Percentiles rank a stretch among this genome's conserved stretches.
phyloP scores from a whole-genome alignment of 2,888 invertebrate genomes.

The Himalopsyche anomala region DNA sequence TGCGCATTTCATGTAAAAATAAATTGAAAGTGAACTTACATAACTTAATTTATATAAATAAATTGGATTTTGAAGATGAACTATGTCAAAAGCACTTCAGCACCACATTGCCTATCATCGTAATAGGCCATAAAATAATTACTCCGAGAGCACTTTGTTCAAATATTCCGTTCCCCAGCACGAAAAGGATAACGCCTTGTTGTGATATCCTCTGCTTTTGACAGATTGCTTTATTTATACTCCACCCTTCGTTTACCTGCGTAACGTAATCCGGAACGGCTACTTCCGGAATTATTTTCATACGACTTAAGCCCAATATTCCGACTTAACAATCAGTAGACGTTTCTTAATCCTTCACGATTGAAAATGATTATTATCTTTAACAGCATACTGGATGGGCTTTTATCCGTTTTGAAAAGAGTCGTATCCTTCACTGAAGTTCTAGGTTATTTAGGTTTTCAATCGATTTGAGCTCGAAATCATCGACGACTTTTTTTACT shows the following conservation, averaged over 20 bases:
- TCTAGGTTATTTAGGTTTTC: no score
- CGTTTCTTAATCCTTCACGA: no score
- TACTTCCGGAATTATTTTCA: slow-evolving; percentile 12
- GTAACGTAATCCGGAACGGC: background rate
- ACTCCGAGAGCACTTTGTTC: slow-evolving; percentile 13
- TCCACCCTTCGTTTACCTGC: slow-evolving; percentile 23
- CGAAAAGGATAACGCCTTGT: slow-evolving; percentile 26
- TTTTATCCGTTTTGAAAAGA: no score
- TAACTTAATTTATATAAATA: background rate
- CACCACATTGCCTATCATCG: background rate
- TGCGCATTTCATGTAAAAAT: background rate
- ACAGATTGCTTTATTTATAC: slow-evolving; percentile 26
- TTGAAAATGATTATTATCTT: no score
- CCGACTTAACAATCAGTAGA: no score
- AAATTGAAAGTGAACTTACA: background rate
- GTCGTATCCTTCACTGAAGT: no score
- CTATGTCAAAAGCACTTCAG: background rate
- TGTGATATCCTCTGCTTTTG: slow-evolving; percentile 12
- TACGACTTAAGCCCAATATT: background rate
- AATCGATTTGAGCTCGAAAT: no score
- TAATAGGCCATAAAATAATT: background rate
- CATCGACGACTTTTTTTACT: no score
- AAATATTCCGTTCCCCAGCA: slow-evolving; percentile 3
- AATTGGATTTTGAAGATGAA: background rate
- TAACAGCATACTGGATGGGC: no score